phyloP scores from a whole-genome alignment of 1,140 invertebrate species.

The Helicoverpa armigera region DNA sequence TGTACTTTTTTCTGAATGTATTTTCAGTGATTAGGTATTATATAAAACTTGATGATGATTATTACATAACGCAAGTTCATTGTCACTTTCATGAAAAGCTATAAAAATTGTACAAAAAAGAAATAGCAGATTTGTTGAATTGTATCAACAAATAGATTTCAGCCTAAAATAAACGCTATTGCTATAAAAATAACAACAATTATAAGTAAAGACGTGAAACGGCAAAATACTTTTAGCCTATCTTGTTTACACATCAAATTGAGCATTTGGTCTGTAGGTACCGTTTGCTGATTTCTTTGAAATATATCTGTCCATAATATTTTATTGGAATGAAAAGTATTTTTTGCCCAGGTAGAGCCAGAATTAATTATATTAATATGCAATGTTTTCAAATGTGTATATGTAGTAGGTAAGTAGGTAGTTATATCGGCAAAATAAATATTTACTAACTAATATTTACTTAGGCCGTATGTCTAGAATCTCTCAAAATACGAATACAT shows the following conservation, averaged over 20 bases:
- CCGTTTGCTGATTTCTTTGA: slow-evolving; percentile 16
- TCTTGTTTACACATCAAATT: slow-evolving; percentile 53
- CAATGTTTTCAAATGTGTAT: too few relatives aligned
- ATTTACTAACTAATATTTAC: too few relatives aligned
- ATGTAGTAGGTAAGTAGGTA: too few relatives aligned
- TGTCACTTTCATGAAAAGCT: too few relatives aligned
- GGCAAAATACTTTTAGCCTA: slow-evolving; percentile 17
- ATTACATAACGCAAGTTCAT: too few relatives aligned
- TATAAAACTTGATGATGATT: too few relatives aligned
- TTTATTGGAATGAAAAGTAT: background rate
- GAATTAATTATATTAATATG: too few relatives aligned
- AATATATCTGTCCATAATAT: background rate
- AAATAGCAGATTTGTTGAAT: background rate
- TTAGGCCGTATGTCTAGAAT: too few relatives aligned
- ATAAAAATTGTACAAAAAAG: background rate
- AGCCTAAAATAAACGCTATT: background rate
- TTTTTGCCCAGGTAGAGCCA: background rate
- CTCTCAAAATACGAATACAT: too few relatives aligned
- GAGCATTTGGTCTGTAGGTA: background rate
- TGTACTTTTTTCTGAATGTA: too few relatives aligned
- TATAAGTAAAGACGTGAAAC: slow-evolving; percentile 5
- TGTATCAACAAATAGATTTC: background rate
- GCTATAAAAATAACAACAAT: slow-evolving; percentile 38
- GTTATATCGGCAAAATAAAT: too few relatives aligned
- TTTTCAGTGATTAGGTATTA: too few relatives aligned